Evolutionary conservation across 2,797 vertebrate genomes (phyloP).

Genomic region (Sebastolobus alascanus): DNA sequence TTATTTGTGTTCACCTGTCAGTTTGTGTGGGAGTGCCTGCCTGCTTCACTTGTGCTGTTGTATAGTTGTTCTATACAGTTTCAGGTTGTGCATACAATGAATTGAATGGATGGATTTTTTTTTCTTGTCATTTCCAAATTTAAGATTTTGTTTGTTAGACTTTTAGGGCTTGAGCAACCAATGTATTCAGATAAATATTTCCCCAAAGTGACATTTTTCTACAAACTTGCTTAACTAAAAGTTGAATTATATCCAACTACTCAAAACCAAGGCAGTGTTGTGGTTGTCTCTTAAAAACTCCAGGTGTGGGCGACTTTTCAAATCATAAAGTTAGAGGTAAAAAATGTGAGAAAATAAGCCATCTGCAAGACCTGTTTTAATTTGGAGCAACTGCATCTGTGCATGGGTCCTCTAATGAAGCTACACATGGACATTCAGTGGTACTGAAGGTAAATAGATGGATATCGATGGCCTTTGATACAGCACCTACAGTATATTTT

Average conservation of each 20-base stretch:
- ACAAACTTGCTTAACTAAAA: conserved; percentile 52
- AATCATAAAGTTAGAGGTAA: background rate
- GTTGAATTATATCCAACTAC: conserved; percentile 41
- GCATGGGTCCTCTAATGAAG: background rate
- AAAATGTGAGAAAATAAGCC: background rate
- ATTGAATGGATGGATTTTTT: background rate
- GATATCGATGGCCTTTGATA: background rate
- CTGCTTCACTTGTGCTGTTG: conserved; percentile 34
- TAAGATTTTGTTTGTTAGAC: conserved; percentile 21
- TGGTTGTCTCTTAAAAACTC: conserved; percentile 23
- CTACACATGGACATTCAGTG: background rate
- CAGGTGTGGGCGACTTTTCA: background rate
- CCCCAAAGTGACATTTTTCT: conserved; percentile 56
- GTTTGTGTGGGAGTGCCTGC: conserved; percentile 25
- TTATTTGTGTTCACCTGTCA: conserved; percentile 36
- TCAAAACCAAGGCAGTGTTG: conserved; percentile 8
- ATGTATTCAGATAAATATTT: conserved; percentile 26
- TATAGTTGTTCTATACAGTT: conserved; percentile 25
- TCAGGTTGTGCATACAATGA: conserved; percentile 14
- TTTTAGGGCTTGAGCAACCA: conserved; percentile 6
- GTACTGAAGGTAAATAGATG: background rate
- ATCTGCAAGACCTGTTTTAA: background rate
- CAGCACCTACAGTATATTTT: too few relatives aligned
- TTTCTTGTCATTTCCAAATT: conserved; percentile 14
- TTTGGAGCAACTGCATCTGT: background rate